Evolutionary conservation across 2,888 invertebrate genomes (phyloP).

Genomic region (Macaria liturata): DNA sequence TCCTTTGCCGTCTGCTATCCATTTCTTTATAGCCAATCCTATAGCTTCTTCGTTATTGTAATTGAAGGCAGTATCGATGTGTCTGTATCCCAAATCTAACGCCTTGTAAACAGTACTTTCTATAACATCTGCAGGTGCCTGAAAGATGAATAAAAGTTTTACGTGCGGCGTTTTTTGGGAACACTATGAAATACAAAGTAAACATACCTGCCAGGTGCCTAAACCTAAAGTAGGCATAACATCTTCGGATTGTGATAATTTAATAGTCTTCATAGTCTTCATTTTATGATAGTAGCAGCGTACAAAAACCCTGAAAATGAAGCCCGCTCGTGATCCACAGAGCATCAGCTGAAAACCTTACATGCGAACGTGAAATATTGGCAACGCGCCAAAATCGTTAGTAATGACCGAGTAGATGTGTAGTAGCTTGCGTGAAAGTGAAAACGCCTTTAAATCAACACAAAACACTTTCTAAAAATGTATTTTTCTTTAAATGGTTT

Average conservation of each 20-base stretch:
- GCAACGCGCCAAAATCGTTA: slow-evolving; percentile 54
- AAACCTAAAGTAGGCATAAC: slow-evolving; percentile 88
- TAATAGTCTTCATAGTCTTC: slow-evolving; percentile 71
- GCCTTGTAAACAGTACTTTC: slow-evolving; percentile 85
- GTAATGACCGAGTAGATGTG: slow-evolving; percentile 4
- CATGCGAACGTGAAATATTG: slow-evolving; percentile 39
- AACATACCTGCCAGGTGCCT: slow-evolving; percentile 87
- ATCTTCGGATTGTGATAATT: slow-evolving; percentile 72
- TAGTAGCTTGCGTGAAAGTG: no score
- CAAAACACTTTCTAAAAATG: no score
- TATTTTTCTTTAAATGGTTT: background rate
- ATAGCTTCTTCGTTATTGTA: slow-evolving; percentile 91
- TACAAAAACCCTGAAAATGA: slow-evolving; percentile 39
- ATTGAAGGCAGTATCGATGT: slow-evolving; percentile 91
- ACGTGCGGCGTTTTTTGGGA: background rate
- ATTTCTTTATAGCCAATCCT: slow-evolving; percentile 86
- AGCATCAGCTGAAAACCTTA: slow-evolving; percentile 48
- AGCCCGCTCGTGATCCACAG: slow-evolving; percentile 44
- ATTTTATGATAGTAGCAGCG: slow-evolving; percentile 48
- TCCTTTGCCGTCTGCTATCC: slow-evolving; percentile 85
- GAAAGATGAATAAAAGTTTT: slow-evolving; percentile 26
- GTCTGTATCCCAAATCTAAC: slow-evolving; percentile 88
- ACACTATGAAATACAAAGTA: background rate
- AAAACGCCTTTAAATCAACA: no score
- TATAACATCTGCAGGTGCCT: slow-evolving; percentile 86